Conservation (phyloP, 1,140 invertebrate species). For the Drosophila nasuta region DNA sequence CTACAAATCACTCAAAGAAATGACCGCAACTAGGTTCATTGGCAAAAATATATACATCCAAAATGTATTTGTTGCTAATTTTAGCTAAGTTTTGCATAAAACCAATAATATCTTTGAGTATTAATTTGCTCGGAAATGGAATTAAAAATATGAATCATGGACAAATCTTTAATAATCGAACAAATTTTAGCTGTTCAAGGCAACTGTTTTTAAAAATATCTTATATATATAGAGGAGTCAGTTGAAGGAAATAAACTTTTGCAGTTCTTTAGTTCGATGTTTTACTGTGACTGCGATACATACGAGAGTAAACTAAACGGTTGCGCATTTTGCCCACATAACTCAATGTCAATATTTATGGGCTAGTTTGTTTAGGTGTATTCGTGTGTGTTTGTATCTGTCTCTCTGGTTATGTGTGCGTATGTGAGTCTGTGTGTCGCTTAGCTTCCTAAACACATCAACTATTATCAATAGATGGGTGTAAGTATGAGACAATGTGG, state of each 20-base stretch:
- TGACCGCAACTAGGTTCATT: not conserved
- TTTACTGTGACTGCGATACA: slow-evolving; percentile 12
- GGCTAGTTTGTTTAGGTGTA: slow-evolving; percentile 11
- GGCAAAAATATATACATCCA: too few relatives aligned
- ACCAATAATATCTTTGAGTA: too few relatives aligned
- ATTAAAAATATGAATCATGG: not conserved
- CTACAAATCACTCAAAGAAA: not conserved
- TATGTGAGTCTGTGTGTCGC: not conserved
- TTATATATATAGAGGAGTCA: not conserved
- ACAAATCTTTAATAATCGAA: not conserved
- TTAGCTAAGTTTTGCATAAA: too few relatives aligned
- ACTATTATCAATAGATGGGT: slow-evolving; percentile 32
- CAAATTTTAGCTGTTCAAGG: not conserved
- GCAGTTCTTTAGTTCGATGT: not conserved
- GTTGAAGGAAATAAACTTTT: not conserved
- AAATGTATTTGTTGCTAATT: too few relatives aligned
- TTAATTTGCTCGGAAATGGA: too few relatives aligned
- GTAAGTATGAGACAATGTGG: slow-evolving; percentile 46
- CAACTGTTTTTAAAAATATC: too few relatives aligned
- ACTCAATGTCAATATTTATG: slow-evolving; percentile 77
- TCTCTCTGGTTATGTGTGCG: not conserved
- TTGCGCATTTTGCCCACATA: slow-evolving; percentile 63
- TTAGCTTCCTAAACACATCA: slow-evolving; percentile 35
- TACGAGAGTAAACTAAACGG: slow-evolving; percentile 42
- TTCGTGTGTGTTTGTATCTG: too few relatives aligned